Percentiles rank a stretch among this genome's conserved stretches.
Conservation (phyloP, 2,113 vertebrate species). For the Carassius gibelio region DNA sequence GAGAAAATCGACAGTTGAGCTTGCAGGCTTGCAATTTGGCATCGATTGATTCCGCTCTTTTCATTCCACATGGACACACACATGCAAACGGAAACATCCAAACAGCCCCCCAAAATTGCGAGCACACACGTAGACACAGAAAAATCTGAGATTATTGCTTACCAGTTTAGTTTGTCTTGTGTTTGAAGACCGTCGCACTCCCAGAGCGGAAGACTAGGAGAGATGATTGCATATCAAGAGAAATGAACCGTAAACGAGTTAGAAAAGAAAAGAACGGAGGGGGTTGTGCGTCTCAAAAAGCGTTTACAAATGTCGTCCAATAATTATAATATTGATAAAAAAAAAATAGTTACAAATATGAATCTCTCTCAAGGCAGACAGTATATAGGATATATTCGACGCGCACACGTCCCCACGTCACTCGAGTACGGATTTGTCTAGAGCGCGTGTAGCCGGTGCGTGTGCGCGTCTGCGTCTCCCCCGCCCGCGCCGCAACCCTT, state of each 20-base stretch:
- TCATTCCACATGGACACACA: constrained; percentile 45
- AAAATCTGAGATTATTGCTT: constrained; percentile 62
- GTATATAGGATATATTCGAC: constrained; percentile 53
- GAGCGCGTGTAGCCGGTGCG: constrained; percentile 69
- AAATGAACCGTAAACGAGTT: constrained; percentile 32
- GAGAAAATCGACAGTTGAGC: constrained; percentile 41
- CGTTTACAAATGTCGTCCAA: constrained; percentile 18
- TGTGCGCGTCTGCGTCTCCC: constrained; percentile 68
- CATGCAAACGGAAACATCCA: not conserved
- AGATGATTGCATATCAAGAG: constrained; percentile 49
- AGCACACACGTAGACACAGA: constrained; percentile 18
- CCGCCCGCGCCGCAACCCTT: constrained; percentile 62
- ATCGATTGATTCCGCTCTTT: constrained; percentile 38
- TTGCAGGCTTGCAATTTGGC: constrained; percentile 51
- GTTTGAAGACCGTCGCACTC: constrained; percentile 66
- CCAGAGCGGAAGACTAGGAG: constrained; percentile 46
- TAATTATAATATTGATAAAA: not conserved
- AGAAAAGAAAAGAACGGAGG: constrained; percentile 28
- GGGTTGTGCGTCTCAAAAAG: constrained; percentile 25
- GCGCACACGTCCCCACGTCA: constrained; percentile 72
- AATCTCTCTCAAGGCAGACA: constrained; percentile 57
- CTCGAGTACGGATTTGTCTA: constrained; percentile 70
- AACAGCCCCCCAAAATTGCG: not conserved
- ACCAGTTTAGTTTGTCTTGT: constrained; percentile 66
- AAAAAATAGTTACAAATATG: constrained; percentile 33